Conservation (phyloP, 2,888 invertebrate species). For the Metalampra italica region DNA sequence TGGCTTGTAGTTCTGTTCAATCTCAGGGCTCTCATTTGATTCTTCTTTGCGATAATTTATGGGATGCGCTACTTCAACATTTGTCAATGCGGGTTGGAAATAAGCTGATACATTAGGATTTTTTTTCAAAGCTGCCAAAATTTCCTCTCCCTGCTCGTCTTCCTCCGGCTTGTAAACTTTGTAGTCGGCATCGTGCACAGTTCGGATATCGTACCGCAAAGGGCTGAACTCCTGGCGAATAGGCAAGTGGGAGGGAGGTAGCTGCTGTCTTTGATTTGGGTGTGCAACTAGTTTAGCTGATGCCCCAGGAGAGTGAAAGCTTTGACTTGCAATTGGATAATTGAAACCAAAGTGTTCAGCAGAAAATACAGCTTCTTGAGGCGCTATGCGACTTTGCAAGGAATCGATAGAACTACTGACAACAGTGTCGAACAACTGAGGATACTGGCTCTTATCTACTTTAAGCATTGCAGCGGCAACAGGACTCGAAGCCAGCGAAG, state of each 20-base stretch:
- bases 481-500: conserved; percentile 67
- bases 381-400: conserved; percentile 57
- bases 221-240: conserved; percentile 49
- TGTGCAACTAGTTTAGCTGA: conserved; percentile 51
- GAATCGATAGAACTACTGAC: conserved; percentile 73
- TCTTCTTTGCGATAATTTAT: conserved; percentile 64
- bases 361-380: conserved; percentile 60
- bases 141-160: conserved; percentile 57
- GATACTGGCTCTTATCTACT: conserved; percentile 69
- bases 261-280: conserved; percentile 21
- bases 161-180: conserved; percentile 70
- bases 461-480: conserved; percentile 61
- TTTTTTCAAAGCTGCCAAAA: conserved; percentile 64
- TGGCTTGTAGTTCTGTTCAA: conserved; percentile 66
- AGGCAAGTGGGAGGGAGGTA: conserved; percentile 28
- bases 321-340: conserved; percentile 66
- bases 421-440: conserved; percentile 63
- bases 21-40: conserved; percentile 48
- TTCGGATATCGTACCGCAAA: conserved; percentile 65
- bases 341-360: conserved; percentile 68
- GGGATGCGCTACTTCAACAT: conserved; percentile 66
- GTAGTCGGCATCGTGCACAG: conserved; percentile 69
- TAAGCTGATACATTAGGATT: conserved; percentile 65
- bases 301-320: conserved; percentile 48
- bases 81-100: conserved; percentile 63